Conservation (phyloP, 2,888 invertebrate genomes). For the Therioaphis trifolii region DNA sequence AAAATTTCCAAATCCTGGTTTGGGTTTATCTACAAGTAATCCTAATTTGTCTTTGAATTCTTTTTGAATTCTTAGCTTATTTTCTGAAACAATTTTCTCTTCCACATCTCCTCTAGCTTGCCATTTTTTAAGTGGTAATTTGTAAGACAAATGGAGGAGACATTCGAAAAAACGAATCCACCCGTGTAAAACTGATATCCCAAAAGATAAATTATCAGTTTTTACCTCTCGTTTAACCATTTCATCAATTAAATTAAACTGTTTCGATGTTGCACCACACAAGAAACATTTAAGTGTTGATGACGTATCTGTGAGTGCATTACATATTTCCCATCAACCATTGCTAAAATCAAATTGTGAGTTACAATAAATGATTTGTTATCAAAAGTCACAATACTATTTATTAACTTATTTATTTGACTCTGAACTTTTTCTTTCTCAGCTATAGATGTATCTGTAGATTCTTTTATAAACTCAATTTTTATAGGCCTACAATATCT, state of each 20-base stretch:
- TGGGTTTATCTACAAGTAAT: constrained; percentile 22
- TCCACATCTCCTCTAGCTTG: constrained; percentile 24
- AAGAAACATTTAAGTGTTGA: constrained; percentile 41
- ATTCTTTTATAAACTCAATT: constrained; percentile 67
- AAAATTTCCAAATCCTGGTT: constrained; percentile 31
- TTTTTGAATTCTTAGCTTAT: constrained; percentile 18
- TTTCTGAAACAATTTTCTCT: constrained; percentile 4
- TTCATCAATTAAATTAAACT: constrained; percentile 49
- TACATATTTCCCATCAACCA: constrained; percentile 63
- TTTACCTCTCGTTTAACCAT: neutral
- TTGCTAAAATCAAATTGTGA: constrained; percentile 46
- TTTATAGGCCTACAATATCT: constrained; percentile 67
- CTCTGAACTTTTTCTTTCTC: neutral
- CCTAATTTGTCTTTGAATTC: no score
- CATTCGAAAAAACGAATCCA: constrained; percentile 54
- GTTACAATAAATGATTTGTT: constrained; percentile 8
- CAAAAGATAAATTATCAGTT: constrained; percentile 40
- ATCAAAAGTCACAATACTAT: constrained; percentile 38
- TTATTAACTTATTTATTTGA: constrained; percentile 56
- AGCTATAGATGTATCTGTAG: constrained; percentile 62
- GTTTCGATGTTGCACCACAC: constrained; percentile 37
- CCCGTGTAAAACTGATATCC: constrained; percentile 29
- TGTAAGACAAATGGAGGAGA: constrained; percentile 38
- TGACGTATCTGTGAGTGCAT: constrained; percentile 57
- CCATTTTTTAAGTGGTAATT: constrained; percentile 43